These are phyloP conservation scores for Silurus glanis DNA, from an alignment of 2,113 vertebrate species.

Conservation along the genomic window DNA sequence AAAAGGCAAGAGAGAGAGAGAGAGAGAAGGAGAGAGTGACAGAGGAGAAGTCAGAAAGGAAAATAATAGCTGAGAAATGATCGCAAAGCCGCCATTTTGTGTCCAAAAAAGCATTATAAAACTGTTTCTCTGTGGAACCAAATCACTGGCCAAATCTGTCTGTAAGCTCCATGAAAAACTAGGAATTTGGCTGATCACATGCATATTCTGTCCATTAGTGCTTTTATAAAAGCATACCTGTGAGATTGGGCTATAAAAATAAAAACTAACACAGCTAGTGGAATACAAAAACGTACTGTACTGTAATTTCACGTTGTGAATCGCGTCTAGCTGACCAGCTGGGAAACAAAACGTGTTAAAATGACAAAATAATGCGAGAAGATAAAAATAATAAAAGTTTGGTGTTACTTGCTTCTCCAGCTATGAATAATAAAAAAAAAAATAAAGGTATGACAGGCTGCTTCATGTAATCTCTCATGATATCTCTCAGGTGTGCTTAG, in stretches of 20 bases:
- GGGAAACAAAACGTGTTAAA: background rate
- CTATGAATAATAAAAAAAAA: background rate
- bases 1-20: conserved; percentile 4
- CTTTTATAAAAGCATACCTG: conserved; percentile 13
- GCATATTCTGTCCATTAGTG: conserved; percentile 8
- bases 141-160: conserved; percentile 9
- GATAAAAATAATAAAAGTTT: background rate
- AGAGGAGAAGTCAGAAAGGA: background rate
- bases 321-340: background rate
- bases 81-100: no score
- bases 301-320: background rate
- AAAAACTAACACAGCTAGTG: background rate
- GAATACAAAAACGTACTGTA: background rate
- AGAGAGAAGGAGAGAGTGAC: background rate
- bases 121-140: conserved; percentile 2
- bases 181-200: background rate
- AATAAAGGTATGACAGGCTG: background rate
- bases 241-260: background rate
- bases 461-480: background rate
- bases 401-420: background rate
- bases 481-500: background rate
- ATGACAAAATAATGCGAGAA: background rate
- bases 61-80: background rate
- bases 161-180: conserved; percentile 16
- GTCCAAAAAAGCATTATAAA: no score